Evolutionary conservation across 2,113 vertebrate species (phyloP).

Genomic region (Ia io): DNA sequence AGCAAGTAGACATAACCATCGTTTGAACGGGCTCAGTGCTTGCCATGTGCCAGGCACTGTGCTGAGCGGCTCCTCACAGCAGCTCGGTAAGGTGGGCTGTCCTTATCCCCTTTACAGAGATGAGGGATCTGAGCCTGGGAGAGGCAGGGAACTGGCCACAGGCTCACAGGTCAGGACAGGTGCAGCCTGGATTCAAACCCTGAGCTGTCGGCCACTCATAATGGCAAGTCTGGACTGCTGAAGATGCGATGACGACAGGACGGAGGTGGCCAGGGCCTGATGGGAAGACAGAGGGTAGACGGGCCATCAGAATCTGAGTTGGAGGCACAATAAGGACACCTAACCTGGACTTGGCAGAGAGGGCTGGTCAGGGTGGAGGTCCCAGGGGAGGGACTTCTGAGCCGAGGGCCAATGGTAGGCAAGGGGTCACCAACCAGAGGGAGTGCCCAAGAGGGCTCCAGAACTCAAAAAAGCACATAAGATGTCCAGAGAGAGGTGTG

Average conservation of each 20-base stretch:
- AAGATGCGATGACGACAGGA: background rate
- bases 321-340: too few species aligned
- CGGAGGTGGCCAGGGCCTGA: background rate
- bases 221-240: background rate
- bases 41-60: too few species aligned
- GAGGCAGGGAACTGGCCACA: background rate
- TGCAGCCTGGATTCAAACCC: background rate
- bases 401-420: background rate
- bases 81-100: background rate
- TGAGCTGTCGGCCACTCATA: background rate
- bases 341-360: background rate
- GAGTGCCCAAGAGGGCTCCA: background rate
- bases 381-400: background rate
- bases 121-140: background rate
- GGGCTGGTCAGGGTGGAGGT: background rate
- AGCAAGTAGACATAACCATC: background rate
- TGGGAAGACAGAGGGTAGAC: background rate
- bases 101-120: background rate
- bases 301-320: fast-evolving
- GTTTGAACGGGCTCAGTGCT: background rate
- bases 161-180: background rate
- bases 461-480: background rate
- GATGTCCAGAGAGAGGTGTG: background rate
- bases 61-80: background rate
- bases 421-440: background rate